Conservation (phyloP, 2,888 invertebrate species). For the Pammene fasciana region DNA sequence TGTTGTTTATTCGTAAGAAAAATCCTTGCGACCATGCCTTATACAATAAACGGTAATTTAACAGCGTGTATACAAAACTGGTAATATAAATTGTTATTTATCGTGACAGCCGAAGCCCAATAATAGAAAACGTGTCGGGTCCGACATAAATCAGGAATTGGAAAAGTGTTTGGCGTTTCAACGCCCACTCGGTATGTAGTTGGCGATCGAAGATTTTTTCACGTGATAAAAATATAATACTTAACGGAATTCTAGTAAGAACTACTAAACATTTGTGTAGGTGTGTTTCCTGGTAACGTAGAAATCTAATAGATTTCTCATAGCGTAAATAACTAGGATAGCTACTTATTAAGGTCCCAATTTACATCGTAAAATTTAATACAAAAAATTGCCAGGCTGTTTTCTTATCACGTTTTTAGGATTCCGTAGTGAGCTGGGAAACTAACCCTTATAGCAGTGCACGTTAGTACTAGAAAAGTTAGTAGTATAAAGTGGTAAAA, state of each 20-base stretch:
- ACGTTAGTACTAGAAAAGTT: no score
- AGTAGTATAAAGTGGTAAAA: no score
- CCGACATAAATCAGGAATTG: conserved; percentile 43
- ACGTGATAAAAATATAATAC: conserved; percentile 39
- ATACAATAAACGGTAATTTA: conserved; percentile 12
- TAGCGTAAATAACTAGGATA: no score
- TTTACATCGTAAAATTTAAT: no score
- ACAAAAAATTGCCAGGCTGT: no score
- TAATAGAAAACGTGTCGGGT: conserved; percentile 49
- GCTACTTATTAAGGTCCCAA: no score
- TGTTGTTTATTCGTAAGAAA: neutral
- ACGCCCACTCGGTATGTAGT: conserved; percentile 14
- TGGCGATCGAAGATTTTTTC: conserved; percentile 22
- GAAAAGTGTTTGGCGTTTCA: conserved; percentile 41
- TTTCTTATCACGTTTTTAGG: no score
- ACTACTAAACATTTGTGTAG: neutral
- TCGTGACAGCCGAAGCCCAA: conserved; percentile 49
- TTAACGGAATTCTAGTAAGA: neutral
- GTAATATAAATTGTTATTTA: conserved; percentile 54
- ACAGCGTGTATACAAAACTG: conserved; percentile 42
- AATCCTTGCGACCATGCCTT: neutral
- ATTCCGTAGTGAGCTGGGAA: no score
- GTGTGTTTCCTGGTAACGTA: neutral
- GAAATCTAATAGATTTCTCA: neutral
- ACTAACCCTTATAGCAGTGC: no score